phyloP scores from a whole-genome alignment of 2,797 vertebrate genomes.

The Rallus crepitans region DNA sequence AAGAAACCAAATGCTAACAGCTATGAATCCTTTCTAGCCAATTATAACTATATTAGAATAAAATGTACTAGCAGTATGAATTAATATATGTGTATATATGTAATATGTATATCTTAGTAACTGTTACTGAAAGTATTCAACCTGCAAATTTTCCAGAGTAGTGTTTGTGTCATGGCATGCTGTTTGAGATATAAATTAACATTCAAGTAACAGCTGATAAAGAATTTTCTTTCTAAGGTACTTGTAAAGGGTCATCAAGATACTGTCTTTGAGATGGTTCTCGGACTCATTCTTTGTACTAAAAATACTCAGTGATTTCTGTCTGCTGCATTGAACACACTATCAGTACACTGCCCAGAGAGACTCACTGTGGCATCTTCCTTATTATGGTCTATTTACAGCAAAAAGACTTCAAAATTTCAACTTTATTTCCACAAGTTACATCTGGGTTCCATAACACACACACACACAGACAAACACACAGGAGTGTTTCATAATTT shows the following conservation, averaged over 20 bases:
- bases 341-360: not conserved
- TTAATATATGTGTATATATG: not conserved
- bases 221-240: not conserved
- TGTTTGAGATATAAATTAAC: not conserved
- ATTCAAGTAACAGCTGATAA: not conserved
- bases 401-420: not conserved
- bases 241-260: not conserved
- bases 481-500: too few species aligned
- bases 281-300: not conserved
- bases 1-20: not conserved
- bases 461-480: too few species aligned
- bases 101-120: not conserved
- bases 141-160: not conserved
- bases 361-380: accelerated
- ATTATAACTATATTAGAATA: not conserved
- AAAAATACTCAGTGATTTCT: not conserved
- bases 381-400: not conserved
- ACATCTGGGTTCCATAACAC: not conserved
- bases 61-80: not conserved
- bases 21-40: not conserved
- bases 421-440: not conserved
- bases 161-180: not conserved
- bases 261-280: not conserved
- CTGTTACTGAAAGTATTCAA: not conserved
- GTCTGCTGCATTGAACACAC: not conserved